Evolutionary conservation across 2,113 vertebrate genomes (phyloP), one percentile per base, ranked within the genome.

Genomic region (Lepidothrix coronata): DNA sequence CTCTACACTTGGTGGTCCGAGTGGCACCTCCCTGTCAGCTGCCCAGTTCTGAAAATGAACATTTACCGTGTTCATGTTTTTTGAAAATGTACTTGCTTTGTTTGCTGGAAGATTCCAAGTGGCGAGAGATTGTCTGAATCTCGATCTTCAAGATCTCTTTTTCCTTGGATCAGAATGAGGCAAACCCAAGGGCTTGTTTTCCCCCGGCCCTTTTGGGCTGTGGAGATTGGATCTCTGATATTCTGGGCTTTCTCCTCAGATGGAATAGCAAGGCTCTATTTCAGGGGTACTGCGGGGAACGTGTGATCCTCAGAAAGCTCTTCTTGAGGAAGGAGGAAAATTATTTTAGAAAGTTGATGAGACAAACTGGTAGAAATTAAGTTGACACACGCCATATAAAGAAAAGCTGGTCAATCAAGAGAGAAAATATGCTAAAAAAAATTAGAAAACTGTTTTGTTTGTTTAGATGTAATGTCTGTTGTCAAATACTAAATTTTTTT

Each of bases 51-150:
- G 61, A 46, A 73, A 54, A 41, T 3, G 9, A 51, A 18, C 1
- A 3, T 52, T 52, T 27, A 27, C 51, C 9, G 2, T 9, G 25
- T 5, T 27, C 51, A 16, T 15, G 25, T 1, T 16, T 22, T 55
- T 49, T 22, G 1, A 17, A 59, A 66, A 62, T 9, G 5, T 3
- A 5, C 27, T 91, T n/a, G 2, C n/a, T 58, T 75, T 0, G 0
- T 41, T 71, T 1, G 7, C 63, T 54, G 51, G 5, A 46, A 55
- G 28, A 39, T 49, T 86, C 27, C 4, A 11, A 44, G 39, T 20
- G 31, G 12, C 37, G 57, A 33, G 91, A 77, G 54, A 28, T 21
- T 3, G 1, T 22, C 57, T 30, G 28, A 30, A 6, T 59, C 27
- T 89, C 16, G 14, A 23, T 33, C 35, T 52, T 71, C 35, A 18